phyloP scores from a whole-genome alignment of 2,888 invertebrate species.

The Nephrotoma appendiculata region DNA sequence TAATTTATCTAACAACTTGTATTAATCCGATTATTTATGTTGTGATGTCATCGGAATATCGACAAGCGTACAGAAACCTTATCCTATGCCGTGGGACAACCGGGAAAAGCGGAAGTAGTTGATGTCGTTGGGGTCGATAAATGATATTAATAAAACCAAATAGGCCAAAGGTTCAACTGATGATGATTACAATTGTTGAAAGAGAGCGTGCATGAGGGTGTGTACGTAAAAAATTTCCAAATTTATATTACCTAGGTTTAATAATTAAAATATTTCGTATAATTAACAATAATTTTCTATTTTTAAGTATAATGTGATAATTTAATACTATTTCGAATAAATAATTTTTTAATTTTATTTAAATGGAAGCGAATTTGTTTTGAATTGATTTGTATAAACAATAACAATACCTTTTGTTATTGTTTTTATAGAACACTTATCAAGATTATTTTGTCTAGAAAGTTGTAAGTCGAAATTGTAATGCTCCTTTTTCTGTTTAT shows the following conservation, averaged over 20 bases:
- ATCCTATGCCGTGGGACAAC: conserved; percentile 40
- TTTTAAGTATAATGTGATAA: background rate
- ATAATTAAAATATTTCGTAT: background rate
- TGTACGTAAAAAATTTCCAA: background rate
- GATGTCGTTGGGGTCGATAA: background rate
- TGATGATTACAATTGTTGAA: background rate
- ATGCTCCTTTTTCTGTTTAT: no score
- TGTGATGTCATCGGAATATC: conserved; percentile 84
- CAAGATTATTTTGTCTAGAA: no score
- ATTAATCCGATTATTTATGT: conserved; percentile 89
- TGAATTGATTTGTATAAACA: no score
- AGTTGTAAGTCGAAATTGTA: no score
- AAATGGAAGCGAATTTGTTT: no score
- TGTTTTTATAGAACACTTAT: no score
- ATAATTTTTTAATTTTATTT: no score
- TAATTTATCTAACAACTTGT: conserved; percentile 78
- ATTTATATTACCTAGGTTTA: background rate
- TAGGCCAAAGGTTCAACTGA: background rate
- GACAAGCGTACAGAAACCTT: conserved; percentile 73
- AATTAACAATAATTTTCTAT: background rate
- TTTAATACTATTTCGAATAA: background rate
- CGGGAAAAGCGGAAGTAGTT: background rate
- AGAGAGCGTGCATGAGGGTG: background rate
- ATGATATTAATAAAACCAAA: background rate
- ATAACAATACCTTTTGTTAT: no score